Evolutionary conservation across 2,888 invertebrate species (phyloP).

Genomic region (Gordius sp.): DNA sequence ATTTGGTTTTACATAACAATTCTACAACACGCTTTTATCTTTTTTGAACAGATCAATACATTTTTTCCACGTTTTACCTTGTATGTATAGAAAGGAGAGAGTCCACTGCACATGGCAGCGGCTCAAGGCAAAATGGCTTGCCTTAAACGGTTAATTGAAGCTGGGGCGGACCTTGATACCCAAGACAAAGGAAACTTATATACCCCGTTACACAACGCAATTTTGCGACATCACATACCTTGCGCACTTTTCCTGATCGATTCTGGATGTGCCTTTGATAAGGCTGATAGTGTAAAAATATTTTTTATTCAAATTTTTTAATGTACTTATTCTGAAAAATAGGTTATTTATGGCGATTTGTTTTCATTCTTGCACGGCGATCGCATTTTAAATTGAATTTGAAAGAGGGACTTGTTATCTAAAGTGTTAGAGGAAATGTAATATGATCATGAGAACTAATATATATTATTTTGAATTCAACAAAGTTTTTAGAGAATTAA

Average conservation of each 20-base stretch:
- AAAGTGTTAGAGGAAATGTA: no score
- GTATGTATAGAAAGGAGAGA: conserved; percentile 32
- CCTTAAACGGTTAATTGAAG: conserved; percentile 15
- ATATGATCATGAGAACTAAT: no score
- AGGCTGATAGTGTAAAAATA: conserved; percentile 23
- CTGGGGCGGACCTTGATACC: neutral
- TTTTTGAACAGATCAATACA: neutral
- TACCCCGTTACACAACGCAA: conserved; percentile 38
- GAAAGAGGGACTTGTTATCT: no score
- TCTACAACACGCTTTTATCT: conserved; percentile 11
- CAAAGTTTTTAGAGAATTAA: conserved; percentile 14
- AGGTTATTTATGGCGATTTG: neutral
- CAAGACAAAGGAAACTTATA: conserved; percentile 26
- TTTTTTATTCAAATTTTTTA: neutral
- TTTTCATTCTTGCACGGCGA: neutral
- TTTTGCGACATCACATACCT: conserved; percentile 34
- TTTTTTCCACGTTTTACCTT: neutral
- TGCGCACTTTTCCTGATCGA: conserved; percentile 38
- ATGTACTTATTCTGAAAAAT: neutral
- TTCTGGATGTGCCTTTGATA: conserved; percentile 37
- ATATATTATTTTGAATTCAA: neutral
- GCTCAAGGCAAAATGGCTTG: conserved; percentile 24
- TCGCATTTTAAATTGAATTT: neutral
- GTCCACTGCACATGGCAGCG: conserved; percentile 33
- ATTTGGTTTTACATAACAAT: no score